Conservation (phyloP, 2,888 invertebrate genomes). For the Arctia plantaginis region DNA sequence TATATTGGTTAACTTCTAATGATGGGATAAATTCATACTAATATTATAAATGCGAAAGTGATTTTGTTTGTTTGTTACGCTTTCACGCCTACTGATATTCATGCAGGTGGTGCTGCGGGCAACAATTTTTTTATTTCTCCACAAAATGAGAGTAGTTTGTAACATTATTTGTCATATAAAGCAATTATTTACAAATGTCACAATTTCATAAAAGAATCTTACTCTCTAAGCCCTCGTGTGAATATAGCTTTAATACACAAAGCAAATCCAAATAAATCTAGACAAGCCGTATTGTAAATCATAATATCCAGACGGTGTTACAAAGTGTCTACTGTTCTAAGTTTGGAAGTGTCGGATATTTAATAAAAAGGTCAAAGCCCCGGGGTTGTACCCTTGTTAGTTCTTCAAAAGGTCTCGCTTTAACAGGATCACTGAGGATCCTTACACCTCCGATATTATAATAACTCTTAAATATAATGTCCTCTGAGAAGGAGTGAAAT, state of each 20-base stretch:
- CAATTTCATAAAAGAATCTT: too few relatives aligned
- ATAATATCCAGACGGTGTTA: background rate
- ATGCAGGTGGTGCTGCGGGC: too few relatives aligned
- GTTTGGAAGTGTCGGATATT: conserved; percentile 1
- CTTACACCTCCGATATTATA: background rate
- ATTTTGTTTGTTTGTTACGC: too few relatives aligned
- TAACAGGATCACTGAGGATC: background rate
- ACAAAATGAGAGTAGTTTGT: too few relatives aligned
- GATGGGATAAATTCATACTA: too few relatives aligned
- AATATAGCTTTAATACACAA: background rate
- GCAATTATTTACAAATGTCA: too few relatives aligned
- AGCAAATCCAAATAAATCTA: background rate
- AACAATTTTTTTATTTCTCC: too few relatives aligned
- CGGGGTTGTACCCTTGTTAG: conserved; percentile 2
- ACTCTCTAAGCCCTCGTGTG: background rate
- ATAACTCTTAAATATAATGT: conserved; percentile 9
- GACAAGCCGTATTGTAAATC: conserved; percentile 2
- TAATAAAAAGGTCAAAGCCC: conserved; percentile 21
- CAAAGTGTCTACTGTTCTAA: background rate
- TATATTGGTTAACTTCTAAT: too few relatives aligned
- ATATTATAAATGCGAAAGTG: too few relatives aligned
- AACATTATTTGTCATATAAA: too few relatives aligned
- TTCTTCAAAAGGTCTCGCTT: conserved; percentile 13
- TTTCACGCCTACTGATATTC: too few relatives aligned
- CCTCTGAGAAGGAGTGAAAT: background rate